Evolutionary conservation across 2,797 vertebrate species (phyloP), one percentile per base, ranked within the genome.

Genomic region (Pogoniulus pusillus): DNA sequence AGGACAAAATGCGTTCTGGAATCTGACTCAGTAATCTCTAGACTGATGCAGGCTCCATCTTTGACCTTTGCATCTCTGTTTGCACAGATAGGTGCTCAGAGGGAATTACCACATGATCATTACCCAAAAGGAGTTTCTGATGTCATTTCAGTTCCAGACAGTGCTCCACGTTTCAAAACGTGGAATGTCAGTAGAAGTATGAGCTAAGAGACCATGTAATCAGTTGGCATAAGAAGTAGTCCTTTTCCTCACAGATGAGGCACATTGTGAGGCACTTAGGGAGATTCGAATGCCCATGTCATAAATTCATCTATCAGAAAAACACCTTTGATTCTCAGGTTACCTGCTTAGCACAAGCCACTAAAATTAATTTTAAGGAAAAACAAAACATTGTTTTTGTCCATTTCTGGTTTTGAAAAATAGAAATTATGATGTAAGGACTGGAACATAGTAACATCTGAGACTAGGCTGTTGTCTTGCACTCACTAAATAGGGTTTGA

Each of bases 181-280:
- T 86, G 82, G 39, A 77, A 85, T 4, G 0, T 45, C 0, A 3
- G 45, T 91, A 32, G 35, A 81, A 92, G 64, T 26, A 87, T 92
- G 85, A 94, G 47, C 70, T 92, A 93, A 96, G 87, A 95, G 86
- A 74, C 34, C 47, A 75, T 35, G 83, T 94, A 90, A 95, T 91
- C 69, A 86, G 68, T 93, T 94, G 87, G 87, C 87, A 65, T 51
- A 77, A 87, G 72, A 66, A 86, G 78, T 8, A 51, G 85, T 53
- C 62, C 45, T 78, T 89, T 87, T 62, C 53, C 60, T 90, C 74
- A 60, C 35, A 73, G 82, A 86, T 73, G 89, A 92, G 79, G 74
- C 43, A 58, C 49, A 60, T 92, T 76, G 53, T 91, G 77, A 85
- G 87, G 60, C 71, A 73, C 45, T 32, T 51, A 45, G 73, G 45